Percentiles rank a stretch among this genome's conserved stretches.
Conservation (phyloP, 2,888 invertebrate species). For the Apamea crenata region DNA sequence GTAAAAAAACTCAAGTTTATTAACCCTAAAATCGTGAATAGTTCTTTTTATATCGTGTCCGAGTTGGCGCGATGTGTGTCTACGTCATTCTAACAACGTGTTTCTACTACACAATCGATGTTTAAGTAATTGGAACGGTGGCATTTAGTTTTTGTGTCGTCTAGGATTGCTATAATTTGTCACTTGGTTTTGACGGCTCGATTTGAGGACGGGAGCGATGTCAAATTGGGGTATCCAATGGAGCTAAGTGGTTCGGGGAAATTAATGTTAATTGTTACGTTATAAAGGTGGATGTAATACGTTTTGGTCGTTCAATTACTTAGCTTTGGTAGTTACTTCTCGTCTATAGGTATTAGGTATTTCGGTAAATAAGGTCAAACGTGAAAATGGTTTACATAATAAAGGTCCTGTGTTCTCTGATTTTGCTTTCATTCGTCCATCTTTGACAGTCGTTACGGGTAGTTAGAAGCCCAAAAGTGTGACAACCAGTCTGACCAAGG, state of each 20-base stretch:
- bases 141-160: slow-evolving; percentile 40
- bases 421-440: neutral
- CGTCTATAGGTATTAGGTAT: neutral
- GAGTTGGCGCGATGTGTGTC: slow-evolving; percentile 46
- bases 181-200: slow-evolving; percentile 36
- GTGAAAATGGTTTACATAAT: neutral
- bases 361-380: neutral
- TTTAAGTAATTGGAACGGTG: slow-evolving; percentile 35
- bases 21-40: slow-evolving; percentile 57
- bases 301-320: neutral
- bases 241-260: slow-evolving; percentile 6
- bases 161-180: slow-evolving; percentile 56
- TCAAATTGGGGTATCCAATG: slow-evolving; percentile 10
- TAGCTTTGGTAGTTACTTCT: neutral
- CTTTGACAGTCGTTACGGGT: neutral
- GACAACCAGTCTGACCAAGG: neutral
- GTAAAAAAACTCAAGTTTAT: slow-evolving; percentile 41
- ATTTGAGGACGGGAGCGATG: slow-evolving; percentile 33
- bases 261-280: slow-evolving; percentile 5
- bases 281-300: neutral
- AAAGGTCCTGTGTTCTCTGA: neutral
- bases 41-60: slow-evolving; percentile 58
- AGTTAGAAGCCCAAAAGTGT: neutral
- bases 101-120: slow-evolving; percentile 48
- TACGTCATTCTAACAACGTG: slow-evolving; percentile 37